Conservation (phyloP, 2,797 vertebrate genomes). For the Tapirus indicus region DNA sequence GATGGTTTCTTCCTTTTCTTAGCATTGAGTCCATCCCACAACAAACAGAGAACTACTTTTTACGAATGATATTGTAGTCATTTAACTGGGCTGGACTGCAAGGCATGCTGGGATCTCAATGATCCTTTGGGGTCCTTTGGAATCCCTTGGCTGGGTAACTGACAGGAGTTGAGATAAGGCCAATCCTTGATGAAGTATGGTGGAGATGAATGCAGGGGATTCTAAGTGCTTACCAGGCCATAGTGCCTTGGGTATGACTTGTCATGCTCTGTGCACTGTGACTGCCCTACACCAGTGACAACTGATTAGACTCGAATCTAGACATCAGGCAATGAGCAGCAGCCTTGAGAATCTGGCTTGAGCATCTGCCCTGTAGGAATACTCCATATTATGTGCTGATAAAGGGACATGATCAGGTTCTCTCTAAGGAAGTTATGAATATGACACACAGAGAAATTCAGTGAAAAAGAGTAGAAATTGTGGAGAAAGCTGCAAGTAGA, state of each 20-base stretch:
- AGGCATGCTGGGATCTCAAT: background rate
- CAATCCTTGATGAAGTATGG: background rate
- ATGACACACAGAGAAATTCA: background rate
- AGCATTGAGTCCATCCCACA: background rate
- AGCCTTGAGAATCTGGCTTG: background rate
- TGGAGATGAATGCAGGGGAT: background rate
- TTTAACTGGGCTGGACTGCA: background rate
- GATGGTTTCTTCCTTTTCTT: constrained; percentile 23
- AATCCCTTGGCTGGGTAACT: background rate
- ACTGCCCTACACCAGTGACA: background rate
- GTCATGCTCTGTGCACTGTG: background rate
- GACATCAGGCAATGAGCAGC: background rate
- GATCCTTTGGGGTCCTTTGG: background rate
- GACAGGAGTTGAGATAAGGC: background rate
- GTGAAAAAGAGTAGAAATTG: background rate
- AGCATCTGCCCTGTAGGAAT: background rate
- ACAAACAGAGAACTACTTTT: background rate
- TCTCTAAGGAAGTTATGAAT: background rate
- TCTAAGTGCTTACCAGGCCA: background rate
- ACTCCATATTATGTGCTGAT: background rate
- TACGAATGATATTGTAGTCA: background rate
- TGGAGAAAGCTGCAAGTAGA: background rate
- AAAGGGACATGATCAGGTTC: background rate
- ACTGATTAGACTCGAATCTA: background rate
- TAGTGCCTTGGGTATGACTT: background rate